phyloP scores from a whole-genome alignment of 2,888 invertebrate genomes.

The Timandra comae region DNA sequence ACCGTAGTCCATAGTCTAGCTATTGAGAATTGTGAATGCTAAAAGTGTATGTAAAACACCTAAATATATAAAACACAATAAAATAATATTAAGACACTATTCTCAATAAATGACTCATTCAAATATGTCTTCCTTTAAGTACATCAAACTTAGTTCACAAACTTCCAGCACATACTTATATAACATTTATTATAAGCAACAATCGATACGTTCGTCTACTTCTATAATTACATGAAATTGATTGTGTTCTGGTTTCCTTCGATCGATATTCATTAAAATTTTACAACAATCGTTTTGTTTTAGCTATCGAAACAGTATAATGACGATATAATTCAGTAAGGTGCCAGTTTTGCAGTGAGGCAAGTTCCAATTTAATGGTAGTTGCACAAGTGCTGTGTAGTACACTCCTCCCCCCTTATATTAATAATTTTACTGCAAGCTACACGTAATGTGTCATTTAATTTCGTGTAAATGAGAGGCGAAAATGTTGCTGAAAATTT shows the following conservation, averaged over 20 bases:
- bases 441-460: slow-evolving; percentile 29
- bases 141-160: too few relatives aligned
- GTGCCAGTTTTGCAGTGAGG: slow-evolving; percentile 60
- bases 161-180: too few relatives aligned
- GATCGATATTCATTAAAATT: slow-evolving; percentile 14
- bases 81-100: too few relatives aligned
- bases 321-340: slow-evolving; percentile 54
- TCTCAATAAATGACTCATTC: too few relatives aligned
- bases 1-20: too few relatives aligned
- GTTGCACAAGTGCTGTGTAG: slow-evolving; percentile 65
- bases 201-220: slow-evolving; percentile 4
- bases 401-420: slow-evolving; percentile 39
- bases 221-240: slow-evolving; percentile 6
- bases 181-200: too few relatives aligned
- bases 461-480: slow-evolving; percentile 18
- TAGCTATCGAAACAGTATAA: slow-evolving; percentile 26
- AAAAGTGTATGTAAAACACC: too few relatives aligned
- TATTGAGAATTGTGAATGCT: too few relatives aligned
- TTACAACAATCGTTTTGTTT: slow-evolving; percentile 15
- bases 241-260: slow-evolving; percentile 1
- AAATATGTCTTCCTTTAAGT: too few relatives aligned
- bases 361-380: slow-evolving; percentile 74
- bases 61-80: too few relatives aligned
- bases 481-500: slow-evolving; percentile 3
- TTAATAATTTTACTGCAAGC: slow-evolving; percentile 57